Conservation (phyloP, 2,113 vertebrate species). For the Xenus cinereus region DNA sequence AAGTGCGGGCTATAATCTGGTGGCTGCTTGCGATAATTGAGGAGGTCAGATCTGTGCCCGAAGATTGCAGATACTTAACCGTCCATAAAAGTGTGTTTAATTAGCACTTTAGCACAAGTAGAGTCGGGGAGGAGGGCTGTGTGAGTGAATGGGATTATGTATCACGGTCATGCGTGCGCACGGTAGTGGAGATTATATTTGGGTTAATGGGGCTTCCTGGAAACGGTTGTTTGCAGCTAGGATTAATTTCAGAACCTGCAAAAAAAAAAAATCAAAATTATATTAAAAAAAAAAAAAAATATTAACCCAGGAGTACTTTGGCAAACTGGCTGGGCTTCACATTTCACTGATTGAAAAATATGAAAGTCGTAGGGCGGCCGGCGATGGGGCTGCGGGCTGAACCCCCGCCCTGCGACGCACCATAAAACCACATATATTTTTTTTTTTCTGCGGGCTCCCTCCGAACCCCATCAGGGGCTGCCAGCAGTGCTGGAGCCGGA, state of each 20-base stretch:
- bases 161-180: not conserved
- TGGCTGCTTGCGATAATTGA: conserved; percentile 19
- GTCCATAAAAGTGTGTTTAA: conserved; percentile 30
- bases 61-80: conserved; percentile 45
- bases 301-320: conserved; percentile 41
- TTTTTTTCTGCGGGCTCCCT: not conserved
- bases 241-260: conserved; percentile 69
- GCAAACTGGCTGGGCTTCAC: conserved; percentile 66
- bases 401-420: not conserved
- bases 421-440: not conserved
- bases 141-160: not conserved
- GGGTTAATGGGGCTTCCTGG: conserved; percentile 62
- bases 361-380: rapidly evolving
- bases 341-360: not conserved
- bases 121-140: not conserved
- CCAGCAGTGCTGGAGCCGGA: not conserved
- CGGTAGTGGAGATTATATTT: not conserved
- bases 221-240: conserved; percentile 74
- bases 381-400: not conserved
- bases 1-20: not conserved
- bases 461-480: not conserved
- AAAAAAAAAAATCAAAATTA: not conserved
- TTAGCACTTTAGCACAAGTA: not conserved
- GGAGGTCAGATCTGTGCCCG: conserved; percentile 26
- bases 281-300: conserved; percentile 13